Evolutionary conservation across 2,113 vertebrate species (phyloP).

Genomic region (Apteryx owenii): DNA sequence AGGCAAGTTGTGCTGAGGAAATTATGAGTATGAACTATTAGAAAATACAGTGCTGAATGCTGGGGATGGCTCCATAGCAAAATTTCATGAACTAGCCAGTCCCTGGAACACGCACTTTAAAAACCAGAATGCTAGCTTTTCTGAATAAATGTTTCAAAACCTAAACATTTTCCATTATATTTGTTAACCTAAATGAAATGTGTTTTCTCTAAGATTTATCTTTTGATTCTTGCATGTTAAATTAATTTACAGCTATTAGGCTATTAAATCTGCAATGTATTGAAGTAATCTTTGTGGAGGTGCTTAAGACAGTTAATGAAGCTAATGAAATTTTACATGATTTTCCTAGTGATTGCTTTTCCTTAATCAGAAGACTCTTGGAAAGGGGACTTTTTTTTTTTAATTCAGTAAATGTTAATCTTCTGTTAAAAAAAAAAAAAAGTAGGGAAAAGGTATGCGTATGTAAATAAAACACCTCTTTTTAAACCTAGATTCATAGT

Average conservation of each 20-base stretch:
- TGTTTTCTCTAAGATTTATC: not conserved
- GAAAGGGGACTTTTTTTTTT: not conserved
- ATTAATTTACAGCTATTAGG: not conserved
- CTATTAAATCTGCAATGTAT: not conserved
- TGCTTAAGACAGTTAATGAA: not conserved
- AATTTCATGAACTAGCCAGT: not conserved
- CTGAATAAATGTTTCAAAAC: not conserved
- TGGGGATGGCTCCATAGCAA: not conserved
- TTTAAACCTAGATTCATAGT: conserved; percentile 32
- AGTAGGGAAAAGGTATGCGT: not conserved
- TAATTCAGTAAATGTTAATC: not conserved
- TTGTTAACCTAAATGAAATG: not conserved
- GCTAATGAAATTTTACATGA: not conserved
- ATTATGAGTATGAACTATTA: not conserved
- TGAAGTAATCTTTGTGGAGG: not conserved
- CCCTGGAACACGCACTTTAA: not conserved
- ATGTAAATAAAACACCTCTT: not conserved
- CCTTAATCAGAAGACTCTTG: not conserved
- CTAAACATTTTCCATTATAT: not conserved
- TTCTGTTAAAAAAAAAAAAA: not conserved
- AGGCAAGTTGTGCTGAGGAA: not conserved
- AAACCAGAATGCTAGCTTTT: not conserved
- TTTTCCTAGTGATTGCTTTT: not conserved
- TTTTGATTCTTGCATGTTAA: not conserved
- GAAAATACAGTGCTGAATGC: not conserved